These are phyloP conservation scores for Pimephales promelas DNA, from an alignment of 2,113 vertebrate species.

Conservation along the genomic window DNA sequence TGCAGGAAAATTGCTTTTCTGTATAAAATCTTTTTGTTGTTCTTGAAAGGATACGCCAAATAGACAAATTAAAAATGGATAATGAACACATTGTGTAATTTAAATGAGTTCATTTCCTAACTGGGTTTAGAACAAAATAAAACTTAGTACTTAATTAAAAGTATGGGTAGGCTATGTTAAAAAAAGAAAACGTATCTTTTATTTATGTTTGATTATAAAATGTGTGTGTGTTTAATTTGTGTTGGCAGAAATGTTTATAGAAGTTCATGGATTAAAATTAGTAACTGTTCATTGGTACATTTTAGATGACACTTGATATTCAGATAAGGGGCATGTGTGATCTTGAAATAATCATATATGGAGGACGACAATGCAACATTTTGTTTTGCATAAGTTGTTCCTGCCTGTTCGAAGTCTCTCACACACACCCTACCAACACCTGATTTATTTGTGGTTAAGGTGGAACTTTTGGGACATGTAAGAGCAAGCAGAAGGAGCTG, in stretches of 20 bases:
- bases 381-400: slow-evolving; percentile 51
- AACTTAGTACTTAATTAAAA: background rate
- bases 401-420: slow-evolving; percentile 44
- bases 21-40: background rate
- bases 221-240: no score
- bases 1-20: background rate
- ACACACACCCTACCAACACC: slow-evolving; percentile 51
- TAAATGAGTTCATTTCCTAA: background rate
- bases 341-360: slow-evolving; percentile 42
- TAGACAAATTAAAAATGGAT: background rate
- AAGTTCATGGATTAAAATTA: background rate
- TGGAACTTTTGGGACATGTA: slow-evolving; percentile 68
- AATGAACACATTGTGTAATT: background rate
- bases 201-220: no score
- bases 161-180: no score
- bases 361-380: slow-evolving; percentile 35
- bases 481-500: slow-evolving; percentile 59
- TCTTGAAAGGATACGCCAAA: background rate
- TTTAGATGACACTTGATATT: slow-evolving; percentile 5
- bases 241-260: no score
- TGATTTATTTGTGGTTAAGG: slow-evolving; percentile 56
- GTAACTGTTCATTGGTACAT: background rate
- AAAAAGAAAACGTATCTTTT: no score
- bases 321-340: slow-evolving; percentile 53
- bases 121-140: background rate